These are phyloP conservation scores for Cepaea hortensis DNA, from an alignment of 2,888 invertebrate genomes.

Conservation along the genomic window DNA sequence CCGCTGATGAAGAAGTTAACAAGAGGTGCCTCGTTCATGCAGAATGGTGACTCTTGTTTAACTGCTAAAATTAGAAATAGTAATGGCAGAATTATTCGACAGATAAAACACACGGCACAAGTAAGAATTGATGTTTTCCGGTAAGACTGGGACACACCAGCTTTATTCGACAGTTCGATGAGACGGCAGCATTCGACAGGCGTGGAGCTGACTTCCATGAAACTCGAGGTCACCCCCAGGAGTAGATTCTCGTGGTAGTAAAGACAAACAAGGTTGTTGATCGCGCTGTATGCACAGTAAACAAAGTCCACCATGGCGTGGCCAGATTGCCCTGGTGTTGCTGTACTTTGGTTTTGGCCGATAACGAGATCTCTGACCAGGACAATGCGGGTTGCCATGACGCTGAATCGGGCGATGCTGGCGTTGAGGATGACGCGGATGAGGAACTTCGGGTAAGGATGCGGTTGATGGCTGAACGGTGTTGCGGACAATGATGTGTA, in stretches of 20 bases:
- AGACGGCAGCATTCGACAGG: conserved; percentile 11
- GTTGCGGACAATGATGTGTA: conserved; percentile 19
- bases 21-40: conserved; percentile 23
- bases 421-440: conserved; percentile 27
- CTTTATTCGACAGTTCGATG: background rate
- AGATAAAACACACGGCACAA: conserved; percentile 15
- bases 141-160: background rate
- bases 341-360: background rate
- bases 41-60: conserved; percentile 16
- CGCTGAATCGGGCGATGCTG: conserved; percentile 15
- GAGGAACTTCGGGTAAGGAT: conserved; percentile 25
- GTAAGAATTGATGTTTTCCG: conserved; percentile 3
- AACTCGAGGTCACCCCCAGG: conserved; percentile 14
- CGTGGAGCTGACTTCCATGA: conserved; percentile 26
- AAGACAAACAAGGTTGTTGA: background rate
- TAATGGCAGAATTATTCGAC: conserved; percentile 6
- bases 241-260: conserved; percentile 33
- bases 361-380: conserved; percentile 24
- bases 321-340: conserved; percentile 32
- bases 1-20: background rate
- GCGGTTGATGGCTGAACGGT: conserved; percentile 38
- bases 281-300: conserved; percentile 3
- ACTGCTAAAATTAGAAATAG: conserved; percentile 19
- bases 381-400: conserved; percentile 21
- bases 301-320: background rate